Base-by-base conservation (phyloP, 2,888 invertebrate genomes). In the Caenorhabditis panamensis region DNA sequence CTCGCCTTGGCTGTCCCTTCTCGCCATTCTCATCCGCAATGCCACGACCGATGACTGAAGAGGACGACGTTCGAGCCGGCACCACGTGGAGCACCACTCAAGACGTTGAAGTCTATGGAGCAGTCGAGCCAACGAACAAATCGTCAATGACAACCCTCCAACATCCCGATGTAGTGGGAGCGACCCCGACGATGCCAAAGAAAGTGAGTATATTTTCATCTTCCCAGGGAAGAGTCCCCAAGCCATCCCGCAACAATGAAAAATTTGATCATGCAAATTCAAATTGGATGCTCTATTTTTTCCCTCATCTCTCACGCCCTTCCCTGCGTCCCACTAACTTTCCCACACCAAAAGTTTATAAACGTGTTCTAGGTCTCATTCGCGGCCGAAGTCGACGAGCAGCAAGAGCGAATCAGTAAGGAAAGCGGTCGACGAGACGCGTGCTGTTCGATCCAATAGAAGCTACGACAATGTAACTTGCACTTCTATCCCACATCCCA, bases 301-400 rank as follows among this genome's bases (percentile, higher is more conserved):
- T 53, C 24, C 26, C 2, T 4, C 13, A 13, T 51, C 22, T 36
- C 36, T 11, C 36, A n/a, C n/a, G n/a, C n/a, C n/a, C n/a, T n/a
- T n/a, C 31, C 31, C 31, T 31, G 31, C 31, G 5, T 31, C 9
- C 31, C 31, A 31, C 31, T n/a, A n/a, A n/a, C 44, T 44, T 44
- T n/a, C 11, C 44, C 44, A 44, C 11, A n/a, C n/a, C 11, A 2
- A 44, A 44, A 44, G 11, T 44, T 13, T n/a, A 6, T 44, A 18
- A 53, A 56, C 2, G 8, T 56, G 2, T 61, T 63, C 47, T 20
- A 81, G 81, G 81, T 81, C 2, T 81, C 81, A 49, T 81, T 81
- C 37, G 81, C 81, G 11, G 81, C 81, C 26, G 81, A 81, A 58
- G 81, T 81, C 28, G 81, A 81, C 47, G 81, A 81, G 58, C 81